Evolutionary conservation across 2,797 vertebrate species (phyloP).

Genomic region (Momotus momota): DNA sequence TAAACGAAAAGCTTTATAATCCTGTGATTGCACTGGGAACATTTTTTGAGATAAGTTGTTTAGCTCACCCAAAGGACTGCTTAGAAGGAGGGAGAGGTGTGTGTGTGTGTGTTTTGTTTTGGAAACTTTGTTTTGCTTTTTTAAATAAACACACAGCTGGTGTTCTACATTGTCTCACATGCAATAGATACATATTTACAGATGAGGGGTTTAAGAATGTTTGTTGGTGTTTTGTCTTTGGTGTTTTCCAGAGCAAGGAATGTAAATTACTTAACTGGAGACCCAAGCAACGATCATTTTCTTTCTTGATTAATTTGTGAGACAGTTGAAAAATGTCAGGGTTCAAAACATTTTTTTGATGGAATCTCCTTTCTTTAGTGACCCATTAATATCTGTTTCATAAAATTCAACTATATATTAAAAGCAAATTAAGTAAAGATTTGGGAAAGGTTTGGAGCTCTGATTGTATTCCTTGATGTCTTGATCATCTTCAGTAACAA

Average conservation of each 20-base stretch:
- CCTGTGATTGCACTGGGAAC: background rate
- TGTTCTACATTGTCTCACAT: background rate
- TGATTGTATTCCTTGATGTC: background rate
- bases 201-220: background rate
- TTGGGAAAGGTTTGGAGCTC: background rate
- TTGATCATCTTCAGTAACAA: background rate
- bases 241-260: background rate
- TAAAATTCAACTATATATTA: background rate
- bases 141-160: background rate
- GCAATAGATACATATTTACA: background rate
- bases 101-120: background rate
- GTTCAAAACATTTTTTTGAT: background rate
- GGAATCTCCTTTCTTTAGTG: background rate
- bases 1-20: background rate
- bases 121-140: background rate
- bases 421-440: background rate
- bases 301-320: background rate
- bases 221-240: background rate
- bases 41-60: background rate
- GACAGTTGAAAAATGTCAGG: background rate
- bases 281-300: background rate
- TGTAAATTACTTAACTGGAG: slow-evolving; percentile 6
- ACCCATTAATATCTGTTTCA: background rate
- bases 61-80: background rate
- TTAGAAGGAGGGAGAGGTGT: background rate